Conservation (phyloP, 2,888 invertebrate species). For the Parasteatoda lunata region DNA sequence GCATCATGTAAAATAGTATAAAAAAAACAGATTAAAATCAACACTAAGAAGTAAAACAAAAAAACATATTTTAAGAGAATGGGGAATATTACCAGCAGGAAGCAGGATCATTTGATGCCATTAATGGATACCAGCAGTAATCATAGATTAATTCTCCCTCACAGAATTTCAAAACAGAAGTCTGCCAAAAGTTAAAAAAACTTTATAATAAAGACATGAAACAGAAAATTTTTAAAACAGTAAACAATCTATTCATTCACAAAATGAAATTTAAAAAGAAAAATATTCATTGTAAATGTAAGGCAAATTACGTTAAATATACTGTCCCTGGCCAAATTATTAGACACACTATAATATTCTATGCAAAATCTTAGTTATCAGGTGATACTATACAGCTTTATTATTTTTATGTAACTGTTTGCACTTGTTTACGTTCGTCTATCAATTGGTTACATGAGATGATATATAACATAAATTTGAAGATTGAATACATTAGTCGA, state of each 20-base stretch:
- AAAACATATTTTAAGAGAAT: background rate
- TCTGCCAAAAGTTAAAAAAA: slow-evolving; percentile 72
- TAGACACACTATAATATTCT: too few relatives aligned
- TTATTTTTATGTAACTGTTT: too few relatives aligned
- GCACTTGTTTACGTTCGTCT: too few relatives aligned
- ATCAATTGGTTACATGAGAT: too few relatives aligned
- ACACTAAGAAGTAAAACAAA: background rate
- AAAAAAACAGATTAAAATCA: too few relatives aligned
- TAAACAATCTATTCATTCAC: background rate
- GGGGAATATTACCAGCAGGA: slow-evolving; percentile 84
- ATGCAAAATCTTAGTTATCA: too few relatives aligned
- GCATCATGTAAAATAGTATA: too few relatives aligned
- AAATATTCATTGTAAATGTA: background rate
- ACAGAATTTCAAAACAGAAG: slow-evolving; percentile 78
- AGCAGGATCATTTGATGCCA: slow-evolving; percentile 85
- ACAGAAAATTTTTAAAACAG: background rate
- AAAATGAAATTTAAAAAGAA: background rate
- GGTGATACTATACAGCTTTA: too few relatives aligned
- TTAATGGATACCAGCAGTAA: slow-evolving; percentile 92
- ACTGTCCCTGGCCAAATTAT: too few relatives aligned
- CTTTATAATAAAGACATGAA: background rate
- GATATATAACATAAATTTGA: too few relatives aligned
- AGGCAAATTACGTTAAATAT: too few relatives aligned
- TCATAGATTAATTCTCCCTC: slow-evolving; percentile 93
- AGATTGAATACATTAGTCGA: too few relatives aligned